Conservation (phyloP, 2,113 vertebrate species). For the Scomber japonicus region DNA sequence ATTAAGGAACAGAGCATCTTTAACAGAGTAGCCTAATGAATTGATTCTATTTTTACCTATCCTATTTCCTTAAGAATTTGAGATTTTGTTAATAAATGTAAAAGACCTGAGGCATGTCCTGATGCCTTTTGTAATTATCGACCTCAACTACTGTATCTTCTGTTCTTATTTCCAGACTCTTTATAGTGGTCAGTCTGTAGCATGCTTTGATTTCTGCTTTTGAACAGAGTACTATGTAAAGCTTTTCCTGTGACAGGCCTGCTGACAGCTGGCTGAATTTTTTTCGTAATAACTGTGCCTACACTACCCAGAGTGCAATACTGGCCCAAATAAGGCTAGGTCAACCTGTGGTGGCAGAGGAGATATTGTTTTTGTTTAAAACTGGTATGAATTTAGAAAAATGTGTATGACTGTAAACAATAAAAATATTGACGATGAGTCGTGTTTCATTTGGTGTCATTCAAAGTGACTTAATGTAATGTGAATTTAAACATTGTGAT, state of each 20-base stretch:
- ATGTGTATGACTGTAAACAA: slow-evolving; percentile 80
- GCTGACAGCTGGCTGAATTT: slow-evolving; percentile 41
- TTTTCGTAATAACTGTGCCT: slow-evolving; percentile 68
- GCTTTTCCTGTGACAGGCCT: slow-evolving; percentile 75
- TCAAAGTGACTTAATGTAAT: not conserved
- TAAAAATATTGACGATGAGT: slow-evolving; percentile 68
- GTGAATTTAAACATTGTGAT: no score
- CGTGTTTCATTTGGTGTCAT: slow-evolving; percentile 12
- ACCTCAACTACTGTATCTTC: slow-evolving; percentile 44
- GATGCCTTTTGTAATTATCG: slow-evolving; percentile 41
- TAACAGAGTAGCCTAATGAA: slow-evolving; percentile 41
- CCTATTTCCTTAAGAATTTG: slow-evolving; percentile 45
- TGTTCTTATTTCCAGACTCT: slow-evolving; percentile 45
- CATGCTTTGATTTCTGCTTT: slow-evolving; percentile 75
- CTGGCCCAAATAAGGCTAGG: slow-evolving; percentile 60
- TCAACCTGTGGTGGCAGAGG: slow-evolving; percentile 72
- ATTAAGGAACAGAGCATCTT: slow-evolving; percentile 32
- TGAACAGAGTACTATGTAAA: slow-evolving; percentile 77
- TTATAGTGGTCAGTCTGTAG: slow-evolving; percentile 70
- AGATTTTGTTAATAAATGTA: slow-evolving; percentile 68
- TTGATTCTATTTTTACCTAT: slow-evolving; percentile 73
- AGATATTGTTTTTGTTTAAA: slow-evolving; percentile 72
- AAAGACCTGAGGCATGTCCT: slow-evolving; percentile 37
- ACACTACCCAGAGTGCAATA: slow-evolving; percentile 82
- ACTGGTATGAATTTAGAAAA: slow-evolving; percentile 79